Evolutionary conservation across 2,113 vertebrate genomes (phyloP), one percentile per base, ranked within the genome.

Genomic region (Mellivora capensis): DNA sequence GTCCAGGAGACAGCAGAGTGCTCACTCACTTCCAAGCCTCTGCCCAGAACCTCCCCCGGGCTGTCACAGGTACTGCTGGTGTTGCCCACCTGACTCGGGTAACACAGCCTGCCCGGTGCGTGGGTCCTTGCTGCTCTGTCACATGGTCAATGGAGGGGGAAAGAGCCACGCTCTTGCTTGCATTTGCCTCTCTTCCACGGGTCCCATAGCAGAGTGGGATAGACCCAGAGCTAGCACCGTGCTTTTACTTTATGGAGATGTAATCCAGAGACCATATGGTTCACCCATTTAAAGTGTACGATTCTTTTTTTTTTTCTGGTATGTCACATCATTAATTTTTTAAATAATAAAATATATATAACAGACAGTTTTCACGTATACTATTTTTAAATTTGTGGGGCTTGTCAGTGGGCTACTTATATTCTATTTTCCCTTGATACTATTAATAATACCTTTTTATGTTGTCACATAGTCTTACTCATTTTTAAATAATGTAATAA

Each of bases 21-120:
- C 39, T 79, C 9, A 15, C 31, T 71, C 15, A 59, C 11, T 27
- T 83, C 27, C 7, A 6, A 87, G 11, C 42, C 25, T 90, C 59
- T 23, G 20, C 42, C 34, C 49, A 4, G 39, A 29, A 2, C 17
- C 27, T 29, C 52, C 86, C 13, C 0, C 27, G 17, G 34, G 49
- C 59, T 31, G 20, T 27, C 47, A 49, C 1, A 1, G 9, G 17
- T 12, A 61, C 1, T 31, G 0, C 80, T 0, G 6, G 39, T 17
- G 11, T 21, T 84, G 49, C 49, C 20, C 49, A 23, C 7, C 47
- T 47, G 23, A 17, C 76, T 87, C 4, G 12, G 64, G 44, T 82
- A 74, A 57, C 29, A 52, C 18, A 14, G 7, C 74, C 62, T 4
- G 0, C 5, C 18, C 10, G 5, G 13, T 21, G 11, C 0, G 2